Evolutionary conservation across 37 sponge, comb jelly and placozoan species (phyloP), one percentile per base, ranked within the genome.

Genomic region (Dysidea cf. avara): DNA sequence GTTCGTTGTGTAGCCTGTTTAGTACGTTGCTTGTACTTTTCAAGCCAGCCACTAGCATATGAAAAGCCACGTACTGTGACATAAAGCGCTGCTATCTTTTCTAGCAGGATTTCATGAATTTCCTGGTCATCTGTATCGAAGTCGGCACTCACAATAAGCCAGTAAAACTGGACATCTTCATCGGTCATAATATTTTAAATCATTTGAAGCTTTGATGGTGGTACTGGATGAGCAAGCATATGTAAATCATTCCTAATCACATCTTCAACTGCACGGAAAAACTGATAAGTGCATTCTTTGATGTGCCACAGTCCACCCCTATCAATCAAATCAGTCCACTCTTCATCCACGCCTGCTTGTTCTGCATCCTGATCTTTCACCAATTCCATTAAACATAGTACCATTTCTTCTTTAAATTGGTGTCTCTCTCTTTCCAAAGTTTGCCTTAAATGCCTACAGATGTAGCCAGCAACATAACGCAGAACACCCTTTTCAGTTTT

Each of bases 91-190:
- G 62, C 32, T 61, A 61, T 34, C 20, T 33, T 2, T 61, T 61
- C 62, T 2, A 3, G 28, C 32, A 61, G 33, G 32, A 61, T 31
- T 61, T 30, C 62, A n/a, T n/a, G n/a, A 61, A 61, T 61, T 61
- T 31, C 62, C 32, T 61, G 2, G 20, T 2, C 2, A 31, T 61
- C 62, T 61, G 62, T 33, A 7, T 61, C 62, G 32, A 61, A 33
- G 7, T 4, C 28, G 28, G 28, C 34, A 33, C 34, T 33, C 33
- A 61, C 4, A 34, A 61, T 2, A 33, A 34, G 28, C 62, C 62
- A 61, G 62, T 61, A 34, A 24, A 61, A 61, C 7, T 61, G 62
- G 20, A 61, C 62, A 61, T 2, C 62, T 61, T 7, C 62, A 61
- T 61, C 32, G 28, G 28, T 31, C 32, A 61, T 34, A 61, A 7